Evolutionary conservation across 35 echinoderm and acorn worm genomes (phyloP).

Genomic region (Patiria miniata): DNA sequence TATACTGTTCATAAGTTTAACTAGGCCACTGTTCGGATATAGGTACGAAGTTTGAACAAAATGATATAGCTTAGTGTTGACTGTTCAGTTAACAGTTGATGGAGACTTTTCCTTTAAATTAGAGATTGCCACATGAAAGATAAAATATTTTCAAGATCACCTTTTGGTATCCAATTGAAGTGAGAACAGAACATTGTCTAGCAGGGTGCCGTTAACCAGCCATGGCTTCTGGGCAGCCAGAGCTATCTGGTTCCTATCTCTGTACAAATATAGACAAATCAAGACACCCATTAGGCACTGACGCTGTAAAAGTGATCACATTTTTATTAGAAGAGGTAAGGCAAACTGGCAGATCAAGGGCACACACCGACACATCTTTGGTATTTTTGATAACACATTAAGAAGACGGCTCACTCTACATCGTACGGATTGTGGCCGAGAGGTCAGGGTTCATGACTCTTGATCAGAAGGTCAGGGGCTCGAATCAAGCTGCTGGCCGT

Average conservation of each 20-base stretch:
- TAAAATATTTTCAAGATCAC: background rate
- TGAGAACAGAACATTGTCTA: slow-evolving; percentile 60
- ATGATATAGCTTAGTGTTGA: too few relatives aligned
- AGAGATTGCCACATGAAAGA: too few relatives aligned
- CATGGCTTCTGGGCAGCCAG: slow-evolving; percentile 64
- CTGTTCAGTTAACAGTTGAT: too few relatives aligned
- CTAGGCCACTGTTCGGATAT: background rate
- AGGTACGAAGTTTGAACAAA: too few relatives aligned
- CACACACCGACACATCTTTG: too few relatives aligned
- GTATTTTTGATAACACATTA: background rate
- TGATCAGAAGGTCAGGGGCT: too few relatives aligned
- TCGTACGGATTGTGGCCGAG: background rate
- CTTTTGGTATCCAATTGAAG: slow-evolving; percentile 34
- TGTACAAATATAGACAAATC: background rate
- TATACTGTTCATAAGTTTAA: background rate
- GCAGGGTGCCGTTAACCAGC: slow-evolving; percentile 52
- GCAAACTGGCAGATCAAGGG: too few relatives aligned
- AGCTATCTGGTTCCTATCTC: slow-evolving; percentile 1
- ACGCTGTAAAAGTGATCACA: background rate
- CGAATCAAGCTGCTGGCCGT: too few relatives aligned
- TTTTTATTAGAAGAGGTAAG: too few relatives aligned
- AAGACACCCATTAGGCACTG: background rate
- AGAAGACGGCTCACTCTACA: background rate
- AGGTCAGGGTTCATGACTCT: too few relatives aligned
- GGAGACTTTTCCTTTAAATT: too few relatives aligned